Percentiles rank a stretch among this genome's conserved stretches.
Conservation (phyloP, 2,113 vertebrate species). For the Poeciliopsis retropinna region DNA sequence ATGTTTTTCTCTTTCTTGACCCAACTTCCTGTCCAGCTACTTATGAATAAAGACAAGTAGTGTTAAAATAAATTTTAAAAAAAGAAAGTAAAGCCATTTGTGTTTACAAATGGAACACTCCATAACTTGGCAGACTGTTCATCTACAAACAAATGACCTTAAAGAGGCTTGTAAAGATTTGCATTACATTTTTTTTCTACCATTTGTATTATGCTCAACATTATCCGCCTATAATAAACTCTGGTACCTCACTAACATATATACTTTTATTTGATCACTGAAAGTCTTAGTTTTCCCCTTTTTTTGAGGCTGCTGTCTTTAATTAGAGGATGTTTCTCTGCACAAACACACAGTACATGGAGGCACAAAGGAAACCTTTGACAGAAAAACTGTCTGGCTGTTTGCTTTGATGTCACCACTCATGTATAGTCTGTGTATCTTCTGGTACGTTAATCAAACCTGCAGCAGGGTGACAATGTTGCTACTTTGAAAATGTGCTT, state of each 20-base stretch:
- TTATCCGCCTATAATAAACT: background rate
- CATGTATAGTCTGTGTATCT: slow-evolving; percentile 63
- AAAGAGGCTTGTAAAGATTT: too few species aligned
- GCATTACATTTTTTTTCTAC: too few species aligned
- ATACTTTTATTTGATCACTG: slow-evolving; percentile 1
- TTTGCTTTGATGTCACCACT: slow-evolving; percentile 60
- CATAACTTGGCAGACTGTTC: background rate
- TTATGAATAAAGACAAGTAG: background rate
- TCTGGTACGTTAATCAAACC: slow-evolving; percentile 55
- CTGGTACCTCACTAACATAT: background rate
- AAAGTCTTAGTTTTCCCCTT: background rate
- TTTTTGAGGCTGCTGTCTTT: slow-evolving; percentile 1
- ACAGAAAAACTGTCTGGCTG: slow-evolving; percentile 41
- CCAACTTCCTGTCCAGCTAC: background rate
- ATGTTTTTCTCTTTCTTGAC: background rate
- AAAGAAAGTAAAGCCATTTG: too few species aligned
- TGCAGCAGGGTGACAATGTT: slow-evolving; percentile 52
- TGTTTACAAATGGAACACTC: background rate
- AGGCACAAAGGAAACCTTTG: slow-evolving; percentile 45
- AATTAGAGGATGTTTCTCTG: slow-evolving; percentile 7
- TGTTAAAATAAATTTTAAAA: background rate
- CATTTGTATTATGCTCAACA: too few species aligned
- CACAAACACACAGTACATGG: slow-evolving; percentile 14
- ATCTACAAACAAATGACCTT: background rate
- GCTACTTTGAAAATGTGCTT: slow-evolving; percentile 38